phyloP scores from a whole-genome alignment of 1,140 invertebrate species.

The Diachasmimorpha longicaudata region DNA sequence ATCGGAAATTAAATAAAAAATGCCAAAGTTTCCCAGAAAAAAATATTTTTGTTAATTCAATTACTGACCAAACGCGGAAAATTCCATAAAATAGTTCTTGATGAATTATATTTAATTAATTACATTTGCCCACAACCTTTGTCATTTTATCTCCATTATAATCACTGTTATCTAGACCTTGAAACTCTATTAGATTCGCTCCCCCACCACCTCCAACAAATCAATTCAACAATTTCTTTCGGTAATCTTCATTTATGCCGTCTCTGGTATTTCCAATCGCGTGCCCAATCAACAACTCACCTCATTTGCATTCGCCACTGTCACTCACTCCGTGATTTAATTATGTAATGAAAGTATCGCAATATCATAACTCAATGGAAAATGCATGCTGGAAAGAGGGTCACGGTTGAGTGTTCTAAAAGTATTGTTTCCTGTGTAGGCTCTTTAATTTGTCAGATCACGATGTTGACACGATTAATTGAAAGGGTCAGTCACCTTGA shows the following conservation, averaged over 20 bases:
- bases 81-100: no score
- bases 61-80: no score
- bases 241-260: not conserved
- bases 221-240: not conserved
- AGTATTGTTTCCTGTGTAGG: constrained; percentile 13
- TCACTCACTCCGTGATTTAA: not conserved
- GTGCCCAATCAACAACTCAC: not conserved
- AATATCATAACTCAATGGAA: not conserved
- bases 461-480: constrained; percentile 18
- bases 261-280: not conserved
- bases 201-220: not conserved
- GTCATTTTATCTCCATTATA: not conserved
- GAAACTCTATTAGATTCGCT: not conserved
- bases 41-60: no score
- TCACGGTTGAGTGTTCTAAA: constrained; percentile 8
- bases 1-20: no score
- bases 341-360: not conserved
- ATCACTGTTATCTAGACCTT: not conserved
- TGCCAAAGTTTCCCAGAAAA: no score
- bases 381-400: not conserved
- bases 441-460: constrained; percentile 16
- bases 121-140: no score
- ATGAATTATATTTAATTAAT: no score
- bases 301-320: not conserved
- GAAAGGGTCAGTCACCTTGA: constrained; percentile 16